Percentiles rank a stretch among this genome's conserved stretches.
Evolutionary conservation across 2,113 vertebrate genomes (phyloP).

Genomic region (Asarcornis scutulata): DNA sequence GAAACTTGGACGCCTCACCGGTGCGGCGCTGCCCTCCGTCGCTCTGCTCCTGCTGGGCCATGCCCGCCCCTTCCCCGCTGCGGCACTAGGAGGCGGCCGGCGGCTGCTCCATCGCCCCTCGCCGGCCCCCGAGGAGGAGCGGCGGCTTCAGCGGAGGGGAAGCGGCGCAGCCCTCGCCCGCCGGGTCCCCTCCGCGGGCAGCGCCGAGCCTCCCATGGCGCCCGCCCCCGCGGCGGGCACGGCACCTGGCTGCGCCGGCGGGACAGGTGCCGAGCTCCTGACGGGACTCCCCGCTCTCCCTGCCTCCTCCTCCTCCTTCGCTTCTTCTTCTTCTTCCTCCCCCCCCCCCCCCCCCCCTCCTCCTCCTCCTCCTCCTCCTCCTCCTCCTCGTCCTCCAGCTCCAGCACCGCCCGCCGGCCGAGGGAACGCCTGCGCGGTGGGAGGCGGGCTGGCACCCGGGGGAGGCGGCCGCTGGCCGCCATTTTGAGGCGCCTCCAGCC

Average conservation of each 20-base stretch:
- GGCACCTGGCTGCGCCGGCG: not conserved
- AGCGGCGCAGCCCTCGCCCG: not conserved
- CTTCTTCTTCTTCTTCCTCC: too few species aligned
- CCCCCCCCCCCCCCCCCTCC: too few species aligned
- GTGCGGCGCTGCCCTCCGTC: constrained; percentile 22
- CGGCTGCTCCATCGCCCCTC: not conserved
- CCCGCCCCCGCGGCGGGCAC: not conserved
- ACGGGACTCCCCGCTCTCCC: not conserved
- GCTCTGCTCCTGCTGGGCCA: constrained; percentile 48
- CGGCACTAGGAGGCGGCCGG: constrained; percentile 23
- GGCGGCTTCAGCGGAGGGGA: not conserved
- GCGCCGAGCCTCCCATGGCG: not conserved
- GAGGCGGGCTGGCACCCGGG: not conserved
- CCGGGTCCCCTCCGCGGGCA: not conserved
- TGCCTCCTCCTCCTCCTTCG: too few species aligned
- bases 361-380: too few species aligned
- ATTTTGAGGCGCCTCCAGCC: too few species aligned
- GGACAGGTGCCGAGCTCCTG: not conserved
- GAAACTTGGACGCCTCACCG: constrained; percentile 36
- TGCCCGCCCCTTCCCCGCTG: constrained; percentile 1
- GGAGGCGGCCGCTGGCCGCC: too few species aligned
- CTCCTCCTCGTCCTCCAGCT: too few species aligned
- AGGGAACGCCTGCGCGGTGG: constrained; percentile 17
- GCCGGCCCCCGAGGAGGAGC: not conserved
- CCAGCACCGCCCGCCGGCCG: not conserved